A percentile compares a stretch with the other conserved stretches of the same genome.
phyloP scores from a whole-genome alignment of 2,888 invertebrate species.

The Xanthia icteritia region DNA sequence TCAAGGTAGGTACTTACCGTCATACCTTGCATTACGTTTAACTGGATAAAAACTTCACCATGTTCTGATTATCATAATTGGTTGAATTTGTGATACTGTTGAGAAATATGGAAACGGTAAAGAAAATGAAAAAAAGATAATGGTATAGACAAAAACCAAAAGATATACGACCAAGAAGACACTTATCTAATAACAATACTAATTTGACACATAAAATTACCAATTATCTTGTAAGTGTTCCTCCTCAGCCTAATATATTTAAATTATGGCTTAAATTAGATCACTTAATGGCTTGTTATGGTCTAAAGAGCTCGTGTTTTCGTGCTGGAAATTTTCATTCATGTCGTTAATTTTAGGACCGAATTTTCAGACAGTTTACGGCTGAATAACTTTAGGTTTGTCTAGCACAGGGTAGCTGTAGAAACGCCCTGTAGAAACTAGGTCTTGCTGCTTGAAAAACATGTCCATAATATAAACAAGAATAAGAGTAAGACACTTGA shows the following conservation, averaged over 20 bases:
- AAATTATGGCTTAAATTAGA: constrained; percentile 5
- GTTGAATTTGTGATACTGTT: background rate
- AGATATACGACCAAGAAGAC: background rate
- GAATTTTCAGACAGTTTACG: background rate
- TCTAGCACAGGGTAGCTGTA: background rate
- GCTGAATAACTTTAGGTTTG: background rate
- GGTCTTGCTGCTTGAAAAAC: background rate
- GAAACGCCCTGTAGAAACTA: background rate
- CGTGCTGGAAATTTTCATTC: constrained; percentile 5
- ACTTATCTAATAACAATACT: background rate
- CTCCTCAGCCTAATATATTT: constrained; percentile 5
- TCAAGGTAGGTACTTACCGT: constrained; percentile 32
- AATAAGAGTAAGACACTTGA: background rate
- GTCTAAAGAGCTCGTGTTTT: background rate
- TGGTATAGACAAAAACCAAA: background rate
- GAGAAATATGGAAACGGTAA: background rate
- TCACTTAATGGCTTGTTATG: constrained; percentile 2
- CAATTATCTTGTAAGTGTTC: background rate
- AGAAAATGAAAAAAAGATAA: background rate
- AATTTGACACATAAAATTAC: constrained; percentile 10
- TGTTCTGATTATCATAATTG: constrained; percentile 17
- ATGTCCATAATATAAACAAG: background rate
- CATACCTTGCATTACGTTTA: background rate
- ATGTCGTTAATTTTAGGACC: background rate
- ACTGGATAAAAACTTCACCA: constrained; percentile 24